Percentiles rank a stretch among this genome's conserved stretches.
Evolutionary conservation across 2,888 invertebrate species (phyloP).

Genomic region (Epinotia demarniana): DNA sequence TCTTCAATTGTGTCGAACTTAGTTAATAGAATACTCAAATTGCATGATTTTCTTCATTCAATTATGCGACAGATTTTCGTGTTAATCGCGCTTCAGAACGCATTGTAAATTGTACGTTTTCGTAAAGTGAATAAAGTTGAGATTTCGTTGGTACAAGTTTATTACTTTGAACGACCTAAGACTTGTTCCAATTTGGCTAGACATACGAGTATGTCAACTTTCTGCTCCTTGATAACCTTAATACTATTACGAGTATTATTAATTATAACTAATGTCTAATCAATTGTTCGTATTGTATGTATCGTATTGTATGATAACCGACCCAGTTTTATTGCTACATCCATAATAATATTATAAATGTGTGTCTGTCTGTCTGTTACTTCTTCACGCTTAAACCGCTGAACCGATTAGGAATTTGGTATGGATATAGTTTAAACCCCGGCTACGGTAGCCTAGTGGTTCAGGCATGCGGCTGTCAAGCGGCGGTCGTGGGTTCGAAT

Average conservation of each 20-base stretch:
- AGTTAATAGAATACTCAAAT: neutral
- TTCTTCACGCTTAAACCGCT: no score
- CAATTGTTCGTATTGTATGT: no score
- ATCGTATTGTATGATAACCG: neutral
- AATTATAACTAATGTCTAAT: neutral
- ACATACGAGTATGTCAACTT: neutral
- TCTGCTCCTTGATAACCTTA: constrained; percentile 3
- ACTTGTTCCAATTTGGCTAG: constrained; percentile 17
- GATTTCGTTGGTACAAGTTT: neutral
- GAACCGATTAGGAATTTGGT: no score
- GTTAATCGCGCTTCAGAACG: neutral
- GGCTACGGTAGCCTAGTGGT: no score
- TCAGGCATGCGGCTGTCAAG: no score
- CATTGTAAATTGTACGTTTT: neutral
- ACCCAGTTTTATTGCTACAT: neutral
- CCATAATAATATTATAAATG: no score
- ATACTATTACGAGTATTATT: neutral
- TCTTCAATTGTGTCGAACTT: no score
- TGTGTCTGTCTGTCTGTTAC: no score
- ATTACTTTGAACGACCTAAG: neutral
- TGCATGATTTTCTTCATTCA: neutral
- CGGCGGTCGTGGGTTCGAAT: no score
- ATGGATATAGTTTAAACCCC: no score
- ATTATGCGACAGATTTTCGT: neutral
- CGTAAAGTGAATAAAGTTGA: neutral